Evolutionary conservation across 2,797 vertebrate species (phyloP), one percentile per base, ranked within the genome.

Genomic region (Premnoplex brunnescens): DNA sequence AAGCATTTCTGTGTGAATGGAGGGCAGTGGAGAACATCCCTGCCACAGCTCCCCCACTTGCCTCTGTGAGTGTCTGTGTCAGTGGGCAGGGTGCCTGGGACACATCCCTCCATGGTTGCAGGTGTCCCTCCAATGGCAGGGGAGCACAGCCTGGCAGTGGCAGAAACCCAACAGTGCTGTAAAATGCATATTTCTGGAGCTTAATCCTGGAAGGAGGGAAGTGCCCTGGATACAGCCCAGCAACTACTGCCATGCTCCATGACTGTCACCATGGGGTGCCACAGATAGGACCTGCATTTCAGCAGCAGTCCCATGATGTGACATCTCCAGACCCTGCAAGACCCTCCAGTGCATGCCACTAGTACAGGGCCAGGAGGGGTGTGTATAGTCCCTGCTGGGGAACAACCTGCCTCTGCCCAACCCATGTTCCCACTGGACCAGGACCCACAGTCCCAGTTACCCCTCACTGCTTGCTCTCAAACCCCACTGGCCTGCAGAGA

Each of bases 21-120:
- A 18, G 32, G 30, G 24, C 9, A 7, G 32, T 39, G 23, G 34
- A 63, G 46, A 85, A 41, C 37, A 28, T 3, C 23, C 15, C 49
- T 11, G 21, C 18, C 1, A 2, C 34, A 44, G 49, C 26, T 56
- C 32, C 34, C 16, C 67, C 4, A 0, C 9, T 80, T 86, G 30
- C 18, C 39, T 73, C 28, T 54, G 10, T 0, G 0, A 74, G 49
- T 4, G 14, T 36, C 32, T 7, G 0, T 32, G 12, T 17, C 23
- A 6, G 46, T 39, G 36, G 43, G 15, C 55, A 85, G 18, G 8
- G 22, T 9, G 1, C 37, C 6, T 6, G 14, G 21, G 54, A 63
- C 7, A 1, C 0, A 0, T 56, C 21, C 34, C 16, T 72, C 34
- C 60, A 20, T 2, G 5, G 34, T 10, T 11, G 1, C 34, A 81